Evolutionary conservation across 2,113 vertebrate species (phyloP).

Genomic region (Elephas maximus): DNA sequence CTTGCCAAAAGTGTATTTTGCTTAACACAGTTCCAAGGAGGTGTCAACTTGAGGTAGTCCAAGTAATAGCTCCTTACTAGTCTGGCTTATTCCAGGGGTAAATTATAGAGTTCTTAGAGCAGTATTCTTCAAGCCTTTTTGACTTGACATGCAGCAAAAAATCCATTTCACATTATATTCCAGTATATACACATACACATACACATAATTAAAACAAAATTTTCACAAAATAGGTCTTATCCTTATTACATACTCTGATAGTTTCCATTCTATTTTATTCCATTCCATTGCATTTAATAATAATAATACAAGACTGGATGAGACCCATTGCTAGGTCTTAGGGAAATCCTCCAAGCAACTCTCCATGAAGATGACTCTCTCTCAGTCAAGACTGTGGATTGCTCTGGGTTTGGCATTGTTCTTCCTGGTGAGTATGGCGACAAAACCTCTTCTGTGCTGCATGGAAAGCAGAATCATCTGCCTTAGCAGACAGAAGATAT

Average conservation of each 20-base stretch:
- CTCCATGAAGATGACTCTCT: neutral
- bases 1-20: neutral
- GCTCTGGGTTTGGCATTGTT: neutral
- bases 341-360: neutral
- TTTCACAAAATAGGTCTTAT: neutral
- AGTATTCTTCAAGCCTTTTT: slow-evolving; percentile 9
- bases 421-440: neutral
- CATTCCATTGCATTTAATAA: neutral
- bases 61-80: neutral
- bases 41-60: neutral
- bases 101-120: neutral
- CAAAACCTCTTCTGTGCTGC: neutral
- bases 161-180: neutral
- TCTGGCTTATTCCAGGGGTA: neutral
- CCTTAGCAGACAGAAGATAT: neutral
- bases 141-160: neutral
- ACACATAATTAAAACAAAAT: neutral
- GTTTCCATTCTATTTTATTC: neutral
- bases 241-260: neutral
- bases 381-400: neutral
- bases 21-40: neutral
- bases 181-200: neutral
- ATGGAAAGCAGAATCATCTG: neutral
- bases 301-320: neutral
- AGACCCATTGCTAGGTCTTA: neutral